Conservation (phyloP, 1,140 invertebrate genomes). For the Andricus grossulariae region DNA sequence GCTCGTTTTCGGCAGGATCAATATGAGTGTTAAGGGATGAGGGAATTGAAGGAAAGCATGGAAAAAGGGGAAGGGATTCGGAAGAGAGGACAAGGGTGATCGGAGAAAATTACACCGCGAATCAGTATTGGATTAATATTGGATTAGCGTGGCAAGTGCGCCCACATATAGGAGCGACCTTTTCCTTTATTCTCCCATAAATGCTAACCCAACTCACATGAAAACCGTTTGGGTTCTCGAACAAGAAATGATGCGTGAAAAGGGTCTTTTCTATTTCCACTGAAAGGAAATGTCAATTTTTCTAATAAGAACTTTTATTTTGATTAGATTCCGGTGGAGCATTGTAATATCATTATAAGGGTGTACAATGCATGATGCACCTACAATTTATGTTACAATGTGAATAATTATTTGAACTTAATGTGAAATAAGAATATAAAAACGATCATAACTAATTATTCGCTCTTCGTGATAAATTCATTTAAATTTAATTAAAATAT, state of each 20-base stretch:
- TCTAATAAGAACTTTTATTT: too few relatives aligned
- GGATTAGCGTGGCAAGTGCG: constrained; percentile 41
- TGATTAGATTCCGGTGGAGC: too few relatives aligned
- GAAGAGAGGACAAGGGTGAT: constrained; percentile 16
- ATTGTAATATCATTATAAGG: too few relatives aligned
- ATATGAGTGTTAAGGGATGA: constrained; percentile 49
- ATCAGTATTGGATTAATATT: constrained; percentile 58
- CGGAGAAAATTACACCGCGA: constrained; percentile 57
- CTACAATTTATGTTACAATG: too few relatives aligned
- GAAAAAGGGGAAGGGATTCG: constrained; percentile 39
- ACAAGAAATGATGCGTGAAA: too few relatives aligned
- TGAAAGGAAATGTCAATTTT: too few relatives aligned
- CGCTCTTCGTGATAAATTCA: neutral
- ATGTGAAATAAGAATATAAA: too few relatives aligned
- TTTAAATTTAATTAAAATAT: neutral
- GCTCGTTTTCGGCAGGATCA: constrained; percentile 58
- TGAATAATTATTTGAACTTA: too few relatives aligned
- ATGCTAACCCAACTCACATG: neutral
- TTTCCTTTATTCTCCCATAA: neutral
- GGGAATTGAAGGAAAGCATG: neutral
- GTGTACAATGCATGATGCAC: too few relatives aligned
- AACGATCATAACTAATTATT: too few relatives aligned
- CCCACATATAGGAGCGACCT: neutral
- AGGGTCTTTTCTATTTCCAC: too few relatives aligned
- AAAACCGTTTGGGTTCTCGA: neutral